These are phyloP conservation scores for Malacoraja senta DNA, from an alignment of 2,797 vertebrate genomes.

Conservation along the genomic window DNA sequence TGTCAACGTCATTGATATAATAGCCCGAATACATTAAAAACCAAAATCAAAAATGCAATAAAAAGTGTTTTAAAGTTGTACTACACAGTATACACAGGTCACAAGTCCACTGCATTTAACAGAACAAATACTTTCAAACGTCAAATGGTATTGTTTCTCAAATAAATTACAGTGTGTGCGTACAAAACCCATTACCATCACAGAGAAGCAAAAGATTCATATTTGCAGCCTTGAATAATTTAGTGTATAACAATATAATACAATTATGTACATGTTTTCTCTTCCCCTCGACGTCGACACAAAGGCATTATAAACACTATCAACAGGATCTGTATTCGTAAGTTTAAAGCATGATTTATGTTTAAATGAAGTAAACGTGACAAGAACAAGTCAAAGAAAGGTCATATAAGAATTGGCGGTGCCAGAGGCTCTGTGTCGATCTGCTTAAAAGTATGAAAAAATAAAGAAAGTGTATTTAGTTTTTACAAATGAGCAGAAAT, in stretches of 20 bases:
- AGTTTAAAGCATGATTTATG: constrained; percentile 69
- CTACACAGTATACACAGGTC: constrained; percentile 59
- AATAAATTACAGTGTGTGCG: constrained; percentile 79
- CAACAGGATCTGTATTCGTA: constrained; percentile 59
- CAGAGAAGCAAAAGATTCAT: constrained; percentile 64
- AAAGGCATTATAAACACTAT: constrained; percentile 63
- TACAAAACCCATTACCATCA: constrained; percentile 71
- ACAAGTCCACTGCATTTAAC: constrained; percentile 66
- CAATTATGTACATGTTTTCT: constrained; percentile 68
- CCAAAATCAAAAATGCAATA: constrained; percentile 44
- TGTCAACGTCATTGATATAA: constrained; percentile 39
- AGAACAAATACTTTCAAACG: constrained; percentile 57
- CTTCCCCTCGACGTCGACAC: constrained; percentile 57
- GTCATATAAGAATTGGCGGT: constrained; percentile 87
- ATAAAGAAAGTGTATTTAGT: constrained; percentile 54
- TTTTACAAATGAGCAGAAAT: constrained; percentile 38
- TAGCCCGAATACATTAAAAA: constrained; percentile 47
- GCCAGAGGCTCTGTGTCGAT: constrained; percentile 62
- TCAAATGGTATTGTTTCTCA: constrained; percentile 61
- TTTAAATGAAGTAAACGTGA: constrained; percentile 77
- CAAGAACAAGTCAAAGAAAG: constrained; percentile 79
- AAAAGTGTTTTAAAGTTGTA: constrained; percentile 50
- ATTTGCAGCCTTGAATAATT: constrained; percentile 72
- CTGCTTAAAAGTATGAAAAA: constrained; percentile 66
- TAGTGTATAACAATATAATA: constrained; percentile 60